Evolutionary conservation across 2,888 invertebrate species (phyloP).

Genomic region (Hirtodrosophila cameraria): DNA sequence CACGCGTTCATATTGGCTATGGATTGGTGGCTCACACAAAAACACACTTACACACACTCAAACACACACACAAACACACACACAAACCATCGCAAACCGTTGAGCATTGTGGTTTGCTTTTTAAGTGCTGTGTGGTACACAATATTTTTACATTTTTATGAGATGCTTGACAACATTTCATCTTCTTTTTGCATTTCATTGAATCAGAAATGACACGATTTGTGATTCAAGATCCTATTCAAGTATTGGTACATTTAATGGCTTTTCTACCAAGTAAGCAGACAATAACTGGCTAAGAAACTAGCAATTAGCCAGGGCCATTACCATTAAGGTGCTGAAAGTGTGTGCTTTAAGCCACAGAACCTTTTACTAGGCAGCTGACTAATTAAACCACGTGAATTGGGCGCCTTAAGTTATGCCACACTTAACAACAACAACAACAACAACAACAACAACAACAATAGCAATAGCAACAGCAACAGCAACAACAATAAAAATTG

Average conservation of each 20-base stretch:
- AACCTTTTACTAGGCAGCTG: conserved; percentile 20
- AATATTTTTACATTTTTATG: conserved; percentile 73
- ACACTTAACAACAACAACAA: conserved; percentile 50
- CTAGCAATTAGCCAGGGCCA: conserved; percentile 61
- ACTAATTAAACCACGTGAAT: conserved; percentile 69
- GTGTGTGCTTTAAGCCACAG: conserved; percentile 57
- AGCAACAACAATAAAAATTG: conserved; percentile 36
- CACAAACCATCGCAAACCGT: not conserved
- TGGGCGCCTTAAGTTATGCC: conserved; percentile 63
- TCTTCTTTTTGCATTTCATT: conserved; percentile 63
- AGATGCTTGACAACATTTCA: conserved; percentile 49
- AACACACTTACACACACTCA: conserved; percentile 14
- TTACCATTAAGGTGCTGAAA: conserved; percentile 43
- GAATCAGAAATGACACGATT: conserved; percentile 50
- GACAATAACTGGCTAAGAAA: conserved; percentile 18
- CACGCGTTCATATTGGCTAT: conserved; percentile 52
- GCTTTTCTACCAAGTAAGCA: conserved; percentile 13
- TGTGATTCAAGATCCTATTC: conserved; percentile 3
- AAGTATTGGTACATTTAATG: conserved; percentile 27
- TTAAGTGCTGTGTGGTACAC: conserved; percentile 62
- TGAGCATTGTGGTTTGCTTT: conserved; percentile 65
- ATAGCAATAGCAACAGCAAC: too few species aligned
- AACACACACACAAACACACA: conserved; percentile 9
- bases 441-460: conserved; percentile 8
- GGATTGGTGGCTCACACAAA: conserved; percentile 29